Conservation (phyloP, 1,140 invertebrate genomes). For the Cydia fagiglandana region DNA sequence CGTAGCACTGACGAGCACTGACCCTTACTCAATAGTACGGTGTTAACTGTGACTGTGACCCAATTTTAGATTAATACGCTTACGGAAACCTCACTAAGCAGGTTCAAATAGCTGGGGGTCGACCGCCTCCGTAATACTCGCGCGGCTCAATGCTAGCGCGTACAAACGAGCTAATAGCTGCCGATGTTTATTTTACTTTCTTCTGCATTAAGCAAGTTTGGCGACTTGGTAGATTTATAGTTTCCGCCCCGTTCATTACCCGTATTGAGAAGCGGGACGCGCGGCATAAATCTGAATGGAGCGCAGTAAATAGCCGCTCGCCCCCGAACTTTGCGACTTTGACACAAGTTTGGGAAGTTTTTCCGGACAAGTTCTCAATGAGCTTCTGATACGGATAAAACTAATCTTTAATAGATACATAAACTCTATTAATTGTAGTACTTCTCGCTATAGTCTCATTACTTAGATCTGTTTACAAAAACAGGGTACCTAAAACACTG, state of each 20-base stretch:
- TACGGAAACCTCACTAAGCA: conserved; percentile 78
- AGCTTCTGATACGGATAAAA: conserved; percentile 28
- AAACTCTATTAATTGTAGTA: background rate
- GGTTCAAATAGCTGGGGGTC: conserved; percentile 70
- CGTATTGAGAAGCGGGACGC: conserved; percentile 61
- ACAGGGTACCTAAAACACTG: background rate
- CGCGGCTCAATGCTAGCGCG: conserved; percentile 44
- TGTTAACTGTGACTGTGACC: conserved; percentile 74
- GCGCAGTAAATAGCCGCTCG: conserved; percentile 59
- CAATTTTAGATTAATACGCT: conserved; percentile 78
- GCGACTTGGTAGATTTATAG: conserved; percentile 75
- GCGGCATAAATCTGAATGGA: conserved; percentile 75
- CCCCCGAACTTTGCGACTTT: conserved; percentile 58
- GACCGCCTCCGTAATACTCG: conserved; percentile 44
- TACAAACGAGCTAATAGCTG: conserved; percentile 57
- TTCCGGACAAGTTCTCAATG: conserved; percentile 26
- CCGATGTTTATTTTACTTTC: conserved; percentile 66
- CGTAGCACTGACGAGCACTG: conserved; percentile 54
- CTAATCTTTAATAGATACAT: conserved; percentile 26
- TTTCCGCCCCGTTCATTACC: conserved; percentile 77
- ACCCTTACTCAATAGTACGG: conserved; percentile 67
- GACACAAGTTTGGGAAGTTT: conserved; percentile 44
- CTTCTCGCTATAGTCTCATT: background rate
- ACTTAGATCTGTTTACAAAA: background rate
- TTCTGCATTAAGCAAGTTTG: conserved; percentile 71